Conservation (phyloP, 2,888 invertebrate species). For the Drosophila ustulata region DNA sequence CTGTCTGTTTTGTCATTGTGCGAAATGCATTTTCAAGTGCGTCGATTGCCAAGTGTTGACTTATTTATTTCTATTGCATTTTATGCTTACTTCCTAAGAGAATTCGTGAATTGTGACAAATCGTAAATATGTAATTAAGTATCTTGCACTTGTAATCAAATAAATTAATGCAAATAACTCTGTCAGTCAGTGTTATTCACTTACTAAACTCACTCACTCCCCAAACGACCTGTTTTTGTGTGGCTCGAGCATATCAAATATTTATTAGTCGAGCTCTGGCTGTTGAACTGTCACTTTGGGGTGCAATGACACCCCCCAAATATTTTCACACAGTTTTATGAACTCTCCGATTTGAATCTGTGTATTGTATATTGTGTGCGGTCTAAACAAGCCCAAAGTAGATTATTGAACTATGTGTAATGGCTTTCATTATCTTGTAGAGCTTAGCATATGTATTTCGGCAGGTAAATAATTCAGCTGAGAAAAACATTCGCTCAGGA, state of each 20-base stretch:
- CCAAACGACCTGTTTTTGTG: slow-evolving; percentile 14
- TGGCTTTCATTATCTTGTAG: neutral
- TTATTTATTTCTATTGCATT: slow-evolving; percentile 9
- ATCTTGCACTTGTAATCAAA: slow-evolving; percentile 42
- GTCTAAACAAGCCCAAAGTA: neutral
- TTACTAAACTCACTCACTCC: slow-evolving; percentile 12
- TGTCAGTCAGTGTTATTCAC: slow-evolving; percentile 46
- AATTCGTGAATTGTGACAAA: slow-evolving; percentile 9
- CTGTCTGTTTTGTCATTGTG: slow-evolving; percentile 28
- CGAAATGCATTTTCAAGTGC: slow-evolving; percentile 54
- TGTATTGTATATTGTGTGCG: neutral
- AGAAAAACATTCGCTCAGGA: neutral
- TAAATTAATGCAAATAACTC: slow-evolving; percentile 56
- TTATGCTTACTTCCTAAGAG: slow-evolving; percentile 29
- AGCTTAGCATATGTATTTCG: neutral
- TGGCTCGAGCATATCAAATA: slow-evolving; percentile 33
- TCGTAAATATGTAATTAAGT: slow-evolving; percentile 16
- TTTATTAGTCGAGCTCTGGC: slow-evolving; percentile 45
- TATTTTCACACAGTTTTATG: slow-evolving; percentile 27
- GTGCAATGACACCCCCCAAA: slow-evolving; percentile 33
- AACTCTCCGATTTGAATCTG: slow-evolving; percentile 8
- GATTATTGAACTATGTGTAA: neutral
- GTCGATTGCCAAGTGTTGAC: slow-evolving; percentile 48
- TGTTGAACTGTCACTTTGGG: slow-evolving; percentile 24
- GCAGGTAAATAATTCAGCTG: neutral